Conservation (phyloP, 2,797 vertebrate species). For the Galagoides demidoff region DNA sequence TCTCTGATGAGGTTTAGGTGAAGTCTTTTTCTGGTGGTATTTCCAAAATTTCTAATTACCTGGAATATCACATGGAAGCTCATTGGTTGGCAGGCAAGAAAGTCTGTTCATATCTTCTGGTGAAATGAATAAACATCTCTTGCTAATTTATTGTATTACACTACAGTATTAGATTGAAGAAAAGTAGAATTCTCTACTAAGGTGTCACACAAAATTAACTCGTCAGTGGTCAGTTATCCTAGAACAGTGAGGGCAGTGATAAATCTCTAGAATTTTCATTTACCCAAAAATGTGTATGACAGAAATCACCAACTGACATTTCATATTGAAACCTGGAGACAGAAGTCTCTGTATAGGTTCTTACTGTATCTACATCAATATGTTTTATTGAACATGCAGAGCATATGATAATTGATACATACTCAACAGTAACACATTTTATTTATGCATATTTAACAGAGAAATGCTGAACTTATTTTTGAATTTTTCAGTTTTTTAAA, state of each 20-base stretch:
- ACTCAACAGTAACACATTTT: neutral
- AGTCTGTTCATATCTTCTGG: neutral
- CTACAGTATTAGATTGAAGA: neutral
- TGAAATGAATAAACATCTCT: neutral
- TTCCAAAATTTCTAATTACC: neutral
- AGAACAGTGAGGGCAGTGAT: neutral
- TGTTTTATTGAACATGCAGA: neutral
- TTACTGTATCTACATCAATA: neutral
- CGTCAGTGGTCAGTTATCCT: neutral
- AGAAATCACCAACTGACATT: neutral
- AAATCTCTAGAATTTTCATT: neutral
- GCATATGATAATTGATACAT: neutral
- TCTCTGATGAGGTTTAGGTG: neutral
- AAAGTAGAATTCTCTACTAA: neutral
- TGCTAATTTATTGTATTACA: neutral
- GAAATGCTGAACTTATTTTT: conserved; percentile 29
- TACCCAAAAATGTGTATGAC: neutral
- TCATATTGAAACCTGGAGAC: neutral
- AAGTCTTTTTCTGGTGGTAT: neutral
- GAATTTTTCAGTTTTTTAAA: neutral
- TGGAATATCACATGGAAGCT: neutral
- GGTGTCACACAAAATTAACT: neutral
- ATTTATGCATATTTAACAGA: neutral
- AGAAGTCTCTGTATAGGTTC: conserved; percentile 8
- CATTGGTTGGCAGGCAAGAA: neutral